Base-by-base conservation (phyloP, 2,888 invertebrate genomes). In the Dryobota labecula region DNA sequence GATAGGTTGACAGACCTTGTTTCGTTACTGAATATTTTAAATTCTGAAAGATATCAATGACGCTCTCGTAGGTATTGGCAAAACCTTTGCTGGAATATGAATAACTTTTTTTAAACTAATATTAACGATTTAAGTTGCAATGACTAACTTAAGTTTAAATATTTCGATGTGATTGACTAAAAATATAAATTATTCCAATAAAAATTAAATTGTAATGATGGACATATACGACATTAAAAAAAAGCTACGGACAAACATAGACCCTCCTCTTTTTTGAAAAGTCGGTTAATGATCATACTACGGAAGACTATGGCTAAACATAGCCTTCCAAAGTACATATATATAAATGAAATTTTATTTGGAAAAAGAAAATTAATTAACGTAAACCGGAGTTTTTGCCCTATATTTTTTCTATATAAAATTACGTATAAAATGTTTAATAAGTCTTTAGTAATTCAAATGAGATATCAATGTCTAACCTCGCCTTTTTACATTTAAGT, bases 71-170 rank as follows among this genome's bases (percentile, higher is more conserved):
- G 7, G 0, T n/a, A 41, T n/a, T 33, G 45, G 76, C 45, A 9
- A 49, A 72, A 80, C 64, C 65, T 54, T 49, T 62, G 62, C 71
- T 80, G 76, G 76, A 80, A 71, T 70, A 11, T 24, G 3, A 61
- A 24, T 33, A n/a, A 49, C n/a, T 30, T 30, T 33, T n/a, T 60
- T 60, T 15, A 6, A 6, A 47, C 47, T 6, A 6, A 9, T n/a
- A 30, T 15, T n/a, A 47, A 30, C 0, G 9, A 61, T 3, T n/a
- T 18, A 0, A 61, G 18, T 33, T 47, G 18, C 9, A 53, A 30
- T 38, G 5, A 45, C 20, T 51, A 36, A 27, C 5, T 43, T 27
- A 15, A 2, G 8, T 43, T 18, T 36, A 20, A 11, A 41, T 33
- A 60, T 33, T 41, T 62, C 5, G 2, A 36, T 11, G 1, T 36